Evolutionary conservation across 2,797 vertebrate genomes (phyloP).

Genomic region (Lutjanus argentimaculatus): DNA sequence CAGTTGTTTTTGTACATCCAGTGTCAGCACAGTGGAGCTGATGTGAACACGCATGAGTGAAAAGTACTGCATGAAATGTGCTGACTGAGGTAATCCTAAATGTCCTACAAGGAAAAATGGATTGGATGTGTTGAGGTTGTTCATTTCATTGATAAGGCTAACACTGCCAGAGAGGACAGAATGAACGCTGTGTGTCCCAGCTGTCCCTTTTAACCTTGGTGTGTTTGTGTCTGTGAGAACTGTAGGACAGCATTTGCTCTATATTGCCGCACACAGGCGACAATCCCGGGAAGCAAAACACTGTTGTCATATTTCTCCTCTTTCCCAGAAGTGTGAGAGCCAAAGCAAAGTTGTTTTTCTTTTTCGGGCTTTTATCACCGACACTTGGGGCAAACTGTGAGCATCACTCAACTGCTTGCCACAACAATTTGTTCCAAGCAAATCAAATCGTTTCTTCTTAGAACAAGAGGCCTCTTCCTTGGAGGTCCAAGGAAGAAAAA

Average conservation of each 20-base stretch:
- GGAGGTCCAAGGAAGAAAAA: neutral
- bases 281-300: neutral
- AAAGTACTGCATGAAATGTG: neutral
- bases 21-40: neutral
- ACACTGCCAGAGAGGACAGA: neutral
- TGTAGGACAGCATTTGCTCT: neutral
- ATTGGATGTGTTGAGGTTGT: neutral
- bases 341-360: constrained; percentile 23
- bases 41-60: neutral
- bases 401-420: neutral
- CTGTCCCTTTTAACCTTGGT: neutral
- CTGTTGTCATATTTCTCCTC: neutral
- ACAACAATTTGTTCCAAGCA: constrained; percentile 13
- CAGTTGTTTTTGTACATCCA: neutral
- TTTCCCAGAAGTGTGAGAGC: neutral
- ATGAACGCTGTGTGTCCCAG: neutral
- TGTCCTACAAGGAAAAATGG: neutral
- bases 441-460: neutral
- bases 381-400: neutral
- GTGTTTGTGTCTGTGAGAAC: neutral
- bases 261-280: neutral
- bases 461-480: neutral
- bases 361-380: neutral
- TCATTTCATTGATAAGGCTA: constrained; percentile 16
- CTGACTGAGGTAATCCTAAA: neutral